These are phyloP conservation scores for Mesorhabditis sp. DNA, from an alignment of 2,888 invertebrate species.

Conservation along the genomic window DNA sequence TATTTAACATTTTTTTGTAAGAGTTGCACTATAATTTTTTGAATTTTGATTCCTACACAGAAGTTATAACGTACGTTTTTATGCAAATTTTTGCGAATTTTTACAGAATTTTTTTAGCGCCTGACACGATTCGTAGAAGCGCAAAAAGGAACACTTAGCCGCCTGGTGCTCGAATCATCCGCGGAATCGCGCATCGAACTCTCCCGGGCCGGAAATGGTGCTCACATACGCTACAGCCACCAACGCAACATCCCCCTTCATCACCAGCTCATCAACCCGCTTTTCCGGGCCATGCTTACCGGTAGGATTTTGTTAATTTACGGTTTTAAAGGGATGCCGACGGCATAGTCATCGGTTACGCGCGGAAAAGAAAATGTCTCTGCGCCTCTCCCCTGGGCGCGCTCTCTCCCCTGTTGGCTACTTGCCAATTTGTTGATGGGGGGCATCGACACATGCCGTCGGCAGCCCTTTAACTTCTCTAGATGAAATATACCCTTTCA, in stretches of 20 bases:
- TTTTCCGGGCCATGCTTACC: slow-evolving; percentile 2
- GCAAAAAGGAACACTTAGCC: not conserved
- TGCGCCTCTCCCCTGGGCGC: no score
- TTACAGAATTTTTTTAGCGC: not conserved
- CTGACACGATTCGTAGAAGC: not conserved
- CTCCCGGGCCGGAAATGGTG: not conserved
- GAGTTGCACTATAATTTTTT: not conserved
- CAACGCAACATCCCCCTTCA: not conserved
- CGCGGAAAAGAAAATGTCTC: no score
- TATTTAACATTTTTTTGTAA: not conserved
- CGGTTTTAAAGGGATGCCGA: no score
- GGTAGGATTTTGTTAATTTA: not conserved
- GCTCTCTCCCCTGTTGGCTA: no score
- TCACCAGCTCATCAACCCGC: slow-evolving; percentile 6
- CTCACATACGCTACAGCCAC: not conserved
- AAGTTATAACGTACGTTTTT: no score
- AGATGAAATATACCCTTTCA: not conserved
- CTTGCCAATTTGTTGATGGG: no score
- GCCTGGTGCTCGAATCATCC: not conserved
- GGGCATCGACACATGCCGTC: no score
- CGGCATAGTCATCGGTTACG: no score
- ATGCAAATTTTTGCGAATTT: no score
- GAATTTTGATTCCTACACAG: no score
- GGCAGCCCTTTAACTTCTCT: no score
- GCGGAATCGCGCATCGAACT: not conserved